A percentile compares a stretch with the other conserved stretches of the same genome.
Evolutionary conservation across 2,888 invertebrate genomes (phyloP).

Genomic region (Agriotes lineatus): DNA sequence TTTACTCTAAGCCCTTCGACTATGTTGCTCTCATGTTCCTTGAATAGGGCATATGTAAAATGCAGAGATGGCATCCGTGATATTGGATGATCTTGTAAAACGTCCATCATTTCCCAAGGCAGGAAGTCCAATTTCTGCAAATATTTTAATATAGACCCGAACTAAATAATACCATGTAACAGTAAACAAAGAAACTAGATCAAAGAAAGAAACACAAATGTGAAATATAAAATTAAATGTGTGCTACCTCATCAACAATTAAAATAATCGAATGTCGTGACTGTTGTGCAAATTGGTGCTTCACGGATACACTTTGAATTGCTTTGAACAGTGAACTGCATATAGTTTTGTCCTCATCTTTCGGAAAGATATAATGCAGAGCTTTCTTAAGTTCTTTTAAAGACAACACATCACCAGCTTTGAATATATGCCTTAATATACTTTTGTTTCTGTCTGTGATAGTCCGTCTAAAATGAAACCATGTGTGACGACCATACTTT

Average conservation of each 20-base stretch:
- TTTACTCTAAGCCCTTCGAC: conserved; percentile 70
- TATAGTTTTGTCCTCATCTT: conserved; percentile 62
- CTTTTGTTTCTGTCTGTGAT: conserved; percentile 58
- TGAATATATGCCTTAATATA: conserved; percentile 65
- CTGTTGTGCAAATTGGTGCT: conserved; percentile 62
- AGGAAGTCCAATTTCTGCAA: conserved; percentile 78
- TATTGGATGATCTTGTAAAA: conserved; percentile 76
- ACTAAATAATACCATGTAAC: too few relatives aligned
- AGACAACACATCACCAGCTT: conserved; percentile 61
- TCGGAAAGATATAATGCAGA: conserved; percentile 62
- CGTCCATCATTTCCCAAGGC: conserved; percentile 83
- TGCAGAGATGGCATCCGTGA: conserved; percentile 82
- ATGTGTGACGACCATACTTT: not conserved
- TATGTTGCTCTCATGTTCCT: conserved; percentile 71
- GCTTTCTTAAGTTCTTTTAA: conserved; percentile 64
- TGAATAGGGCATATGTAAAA: conserved; percentile 74
- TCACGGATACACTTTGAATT: conserved; percentile 65
- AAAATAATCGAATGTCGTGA: conserved; percentile 74
- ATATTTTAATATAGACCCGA: too few relatives aligned
- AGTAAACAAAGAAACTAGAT: too few relatives aligned
- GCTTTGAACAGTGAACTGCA: conserved; percentile 64
- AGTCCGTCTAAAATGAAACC: conserved; percentile 42
- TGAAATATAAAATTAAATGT: too few relatives aligned
- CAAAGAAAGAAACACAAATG: too few relatives aligned
- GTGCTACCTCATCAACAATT: conserved; percentile 77